Evolutionary conservation across 2,797 vertebrate species (phyloP).

Genomic region (Leptodactylus fallax): DNA sequence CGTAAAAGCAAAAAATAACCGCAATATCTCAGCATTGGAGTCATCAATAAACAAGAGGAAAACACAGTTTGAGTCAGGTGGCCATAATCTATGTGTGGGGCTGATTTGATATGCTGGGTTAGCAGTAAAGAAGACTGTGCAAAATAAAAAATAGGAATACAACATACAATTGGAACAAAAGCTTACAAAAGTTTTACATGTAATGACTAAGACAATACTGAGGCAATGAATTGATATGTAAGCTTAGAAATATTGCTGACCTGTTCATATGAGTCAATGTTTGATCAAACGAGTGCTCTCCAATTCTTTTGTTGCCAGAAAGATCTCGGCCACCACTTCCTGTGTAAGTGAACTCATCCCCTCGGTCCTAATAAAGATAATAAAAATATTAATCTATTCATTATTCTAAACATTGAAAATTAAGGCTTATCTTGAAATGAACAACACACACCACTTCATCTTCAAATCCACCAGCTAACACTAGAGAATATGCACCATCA

Average conservation of each 20-base stretch:
- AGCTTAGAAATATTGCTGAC: conserved; percentile 69
- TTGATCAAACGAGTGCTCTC: conserved; percentile 97
- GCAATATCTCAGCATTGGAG: too few species aligned
- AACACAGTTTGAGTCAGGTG: too few species aligned
- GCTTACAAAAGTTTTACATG: too few species aligned
- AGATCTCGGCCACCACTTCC: conserved; percentile 98
- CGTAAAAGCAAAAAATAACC: too few species aligned
- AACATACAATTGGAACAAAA: not conserved
- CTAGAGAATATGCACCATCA: conserved; percentile 96
- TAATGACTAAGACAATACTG: too few species aligned
- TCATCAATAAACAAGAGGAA: too few species aligned
- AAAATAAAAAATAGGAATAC: not conserved
- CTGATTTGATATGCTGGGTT: too few species aligned
- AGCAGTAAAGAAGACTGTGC: too few species aligned
- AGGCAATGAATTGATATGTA: not conserved
- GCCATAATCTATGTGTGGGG: too few species aligned
- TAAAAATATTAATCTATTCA: conserved; percentile 64
- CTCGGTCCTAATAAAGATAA: conserved; percentile 83
- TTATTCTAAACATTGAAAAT: conserved; percentile 48
- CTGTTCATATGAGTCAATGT: conserved; percentile 99
- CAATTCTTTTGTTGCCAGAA: conserved; percentile 98
- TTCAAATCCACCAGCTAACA: conserved; percentile 96
- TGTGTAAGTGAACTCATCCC: conserved; percentile 98
- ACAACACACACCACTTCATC: conserved; percentile 93
- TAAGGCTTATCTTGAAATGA: conserved; percentile 5